A percentile compares a stretch with the other conserved stretches of the same genome.
Conservation (phyloP, 2,113 vertebrate genomes). For the Glaucidium brasilianum region DNA sequence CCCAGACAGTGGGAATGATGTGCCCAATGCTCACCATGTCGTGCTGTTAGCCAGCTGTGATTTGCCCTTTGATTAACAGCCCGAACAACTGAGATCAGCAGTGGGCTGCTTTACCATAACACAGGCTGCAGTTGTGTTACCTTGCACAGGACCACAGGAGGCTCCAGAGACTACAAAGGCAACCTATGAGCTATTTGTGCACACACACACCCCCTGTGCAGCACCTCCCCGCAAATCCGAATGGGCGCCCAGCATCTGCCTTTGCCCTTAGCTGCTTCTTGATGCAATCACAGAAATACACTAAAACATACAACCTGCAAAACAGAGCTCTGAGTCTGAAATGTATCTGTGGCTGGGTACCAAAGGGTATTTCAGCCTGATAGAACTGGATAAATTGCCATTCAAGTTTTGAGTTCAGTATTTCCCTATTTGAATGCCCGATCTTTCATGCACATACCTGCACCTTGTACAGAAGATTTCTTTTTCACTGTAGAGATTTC, state of each 20-base stretch:
- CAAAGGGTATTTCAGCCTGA: not conserved
- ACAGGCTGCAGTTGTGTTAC: not conserved
- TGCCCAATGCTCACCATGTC: fast-evolving
- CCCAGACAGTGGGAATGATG: fast-evolving
- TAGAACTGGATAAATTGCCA: not conserved
- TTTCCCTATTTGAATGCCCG: not conserved
- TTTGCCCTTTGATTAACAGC: not conserved
- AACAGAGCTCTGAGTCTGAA: not conserved
- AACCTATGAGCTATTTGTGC: not conserved
- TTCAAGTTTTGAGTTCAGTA: not conserved
- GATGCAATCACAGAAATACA: not conserved
- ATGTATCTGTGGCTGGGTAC: not conserved
- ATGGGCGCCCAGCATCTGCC: not conserved
- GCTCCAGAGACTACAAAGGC: not conserved
- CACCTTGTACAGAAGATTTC: not conserved
- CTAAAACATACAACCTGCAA: not conserved
- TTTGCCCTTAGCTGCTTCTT: not conserved
- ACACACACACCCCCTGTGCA: fast-evolving
- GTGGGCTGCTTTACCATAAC: not conserved
- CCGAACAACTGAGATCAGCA: not conserved
- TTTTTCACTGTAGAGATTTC: not conserved
- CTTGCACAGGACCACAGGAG: not conserved
- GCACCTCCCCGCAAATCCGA: not conserved
- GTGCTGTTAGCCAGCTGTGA: not conserved
- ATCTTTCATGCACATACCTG: not conserved